These are phyloP conservation scores for Drosophila orena DNA, from an alignment of 1,140 invertebrate species.

Conservation along the genomic window DNA sequence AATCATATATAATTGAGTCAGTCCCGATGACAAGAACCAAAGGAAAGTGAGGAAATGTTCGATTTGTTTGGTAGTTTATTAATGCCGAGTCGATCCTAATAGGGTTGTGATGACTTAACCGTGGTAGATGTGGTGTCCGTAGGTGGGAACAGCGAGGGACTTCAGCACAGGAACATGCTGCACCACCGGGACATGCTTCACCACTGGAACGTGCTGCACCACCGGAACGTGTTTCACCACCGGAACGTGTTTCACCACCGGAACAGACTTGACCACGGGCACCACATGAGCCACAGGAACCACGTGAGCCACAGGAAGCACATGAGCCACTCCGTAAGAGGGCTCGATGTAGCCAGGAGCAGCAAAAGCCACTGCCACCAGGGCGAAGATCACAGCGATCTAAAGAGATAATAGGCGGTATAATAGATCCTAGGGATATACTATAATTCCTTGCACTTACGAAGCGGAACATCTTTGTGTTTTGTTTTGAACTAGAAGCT, in stretches of 20 bases:
- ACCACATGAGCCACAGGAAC: conserved; percentile 32
- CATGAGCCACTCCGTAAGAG: conserved; percentile 16
- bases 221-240: conserved; percentile 33
- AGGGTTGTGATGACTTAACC: neutral
- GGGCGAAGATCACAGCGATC: conserved; percentile 23
- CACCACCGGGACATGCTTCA: conserved; percentile 19
- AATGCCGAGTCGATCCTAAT: neutral
- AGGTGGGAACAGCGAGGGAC: conserved; percentile 25
- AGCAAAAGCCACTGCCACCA: conserved; percentile 26
- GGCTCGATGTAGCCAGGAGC: conserved; percentile 46
- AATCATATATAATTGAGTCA: too few relatives aligned
- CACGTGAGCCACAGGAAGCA: too few relatives aligned
- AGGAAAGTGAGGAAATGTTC: neutral
- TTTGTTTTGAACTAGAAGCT: neutral
- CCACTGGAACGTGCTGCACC: conserved; percentile 30
- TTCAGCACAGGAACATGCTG: conserved; percentile 39
- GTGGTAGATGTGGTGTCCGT: conserved; percentile 44
- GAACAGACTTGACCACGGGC: conserved; percentile 2
- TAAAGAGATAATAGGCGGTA: neutral
- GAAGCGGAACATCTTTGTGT: conserved; percentile 36
- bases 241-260: conserved; percentile 22
- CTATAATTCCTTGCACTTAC: conserved; percentile 16
- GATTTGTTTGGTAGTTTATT: neutral
- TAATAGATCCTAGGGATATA: neutral
- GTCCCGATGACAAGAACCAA: too few relatives aligned